Evolutionary conservation across 2,888 invertebrate genomes (phyloP), one percentile per base, ranked within the genome.

Genomic region (Ligdia adustata): DNA sequence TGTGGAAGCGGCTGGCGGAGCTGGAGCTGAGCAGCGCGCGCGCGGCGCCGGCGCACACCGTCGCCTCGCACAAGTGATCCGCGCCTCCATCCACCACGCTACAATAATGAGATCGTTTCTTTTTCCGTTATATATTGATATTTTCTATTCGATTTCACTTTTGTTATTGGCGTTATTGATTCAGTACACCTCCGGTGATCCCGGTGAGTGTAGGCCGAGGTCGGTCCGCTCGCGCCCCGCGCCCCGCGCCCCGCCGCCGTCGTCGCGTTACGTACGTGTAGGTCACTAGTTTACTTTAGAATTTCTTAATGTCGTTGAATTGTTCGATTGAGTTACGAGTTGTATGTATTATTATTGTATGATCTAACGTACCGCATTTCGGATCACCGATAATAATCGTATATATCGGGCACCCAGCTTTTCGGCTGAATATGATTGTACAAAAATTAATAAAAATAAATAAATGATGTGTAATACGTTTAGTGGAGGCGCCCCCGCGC

Each of bases 1-100:
- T 99, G 85, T 99, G 99, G 99, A 97, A 97, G 92, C 95, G 94
- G 91, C 92, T 98, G 87, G 95, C 95, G 76, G 97, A 97, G 92
- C 92, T 98, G 91, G 97, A 97, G 93, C 91, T 96, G 80, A 92
- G 91, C 88, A 91, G 91, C 83, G 90, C 86, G 85, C 91, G 91
- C 73, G 87, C 58, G 66, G 69, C 72, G 51, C 71, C 60, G 66
- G 68, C 73, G 50, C 71, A 57, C 55, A 60, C 68, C 62, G 64
- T 63, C 70, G 59, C 69, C 58, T 57, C 66, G 58, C 66, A 92
- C 93, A 82, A 86, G 80, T 85, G 85, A 85, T 81, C 63, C 94
- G 22, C 94, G 35, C 57, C 54, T 63, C 68, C 68, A 64, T 60
- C 69, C 69, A 68, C 65, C 53, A 62, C 65, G n/a, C 67, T 75